Evolutionary conservation across 1,140 invertebrate genomes (phyloP), one percentile per base, ranked within the genome.

Genomic region (Ips nitidus): DNA sequence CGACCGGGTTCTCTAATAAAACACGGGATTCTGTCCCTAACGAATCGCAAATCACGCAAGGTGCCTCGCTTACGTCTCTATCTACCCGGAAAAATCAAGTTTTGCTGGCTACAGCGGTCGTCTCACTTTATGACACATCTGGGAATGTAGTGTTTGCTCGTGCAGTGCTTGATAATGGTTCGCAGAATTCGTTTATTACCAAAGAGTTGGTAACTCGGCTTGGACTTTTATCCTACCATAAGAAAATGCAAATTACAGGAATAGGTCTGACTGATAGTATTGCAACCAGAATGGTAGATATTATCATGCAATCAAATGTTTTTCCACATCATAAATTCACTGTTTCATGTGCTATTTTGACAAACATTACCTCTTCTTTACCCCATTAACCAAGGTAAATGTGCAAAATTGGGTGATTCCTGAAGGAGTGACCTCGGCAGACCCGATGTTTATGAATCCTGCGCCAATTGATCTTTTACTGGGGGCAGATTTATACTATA

Each of bases 101-200:
- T 55, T 37, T 55, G 4, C 36, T 55, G 36, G 52, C 52, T n/a
- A 55, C 52, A n/a, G 52, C 52, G 4, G 4, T 4, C 4, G 52
- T 37, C 4, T n/a, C 4, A 4, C 36, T 4, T 4, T 55, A 55
- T 37, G 4, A 4, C 7, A 55, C 4, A 55, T 4, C 4, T n/a
- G 52, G 52, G 4, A 37, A 55, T 6, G 4, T 4, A 55, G 37
- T 55, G 4, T 5, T 4, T n/a, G 22, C 36, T n/a, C 4, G 36
- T 6, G 37, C 37, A 4, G 4, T 55, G 4, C 52, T 55, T 37
- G 52, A 55, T 36, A 55, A 55, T 55, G 52, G 52, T 6, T 55
- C 52, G 4, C 52, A 55, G 36, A 55, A 4, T 5, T 55, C 52
- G 4, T 55, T 55, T 55, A 55, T 55, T 55, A 55, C 52, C 36